Percentiles rank a stretch among this genome's conserved stretches.
phyloP scores from a whole-genome alignment of 92 coral and sea anemone genomes.

The Umimayanthus chanpuru region DNA sequence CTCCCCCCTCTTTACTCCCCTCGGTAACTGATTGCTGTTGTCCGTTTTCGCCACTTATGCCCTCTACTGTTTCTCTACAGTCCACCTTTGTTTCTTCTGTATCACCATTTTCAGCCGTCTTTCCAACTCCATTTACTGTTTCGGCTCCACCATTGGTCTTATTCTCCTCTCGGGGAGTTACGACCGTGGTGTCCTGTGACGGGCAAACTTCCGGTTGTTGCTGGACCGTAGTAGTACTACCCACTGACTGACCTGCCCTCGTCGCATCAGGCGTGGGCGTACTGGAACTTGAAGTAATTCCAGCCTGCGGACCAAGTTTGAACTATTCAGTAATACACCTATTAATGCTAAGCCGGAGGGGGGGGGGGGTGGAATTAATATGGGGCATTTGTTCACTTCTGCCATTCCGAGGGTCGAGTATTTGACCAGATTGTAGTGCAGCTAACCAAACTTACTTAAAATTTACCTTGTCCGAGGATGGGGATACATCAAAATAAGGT shows the following conservation, averaged over 20 bases:
- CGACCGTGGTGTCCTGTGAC: neutral
- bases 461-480: no score
- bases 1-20: neutral
- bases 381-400: no score
- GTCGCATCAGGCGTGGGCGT: neutral
- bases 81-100: neutral
- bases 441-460: no score
- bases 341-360: no score
- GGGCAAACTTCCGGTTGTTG: neutral
- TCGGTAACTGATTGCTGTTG: neutral
- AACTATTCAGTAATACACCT: neutral
- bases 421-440: no score
- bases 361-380: no score
- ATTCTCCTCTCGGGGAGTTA: conserved; percentile 12
- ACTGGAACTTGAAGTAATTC: neutral
- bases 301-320: neutral
- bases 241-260: neutral
- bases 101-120: neutral
- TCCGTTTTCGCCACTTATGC: neutral
- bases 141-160: neutral
- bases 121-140: neutral
- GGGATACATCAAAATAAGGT: no score
- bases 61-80: neutral
- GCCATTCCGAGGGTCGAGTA: no score
- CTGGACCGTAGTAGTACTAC: neutral